Conservation (phyloP, 2,888 invertebrate species). For the Acanthoscelides obtectus region DNA sequence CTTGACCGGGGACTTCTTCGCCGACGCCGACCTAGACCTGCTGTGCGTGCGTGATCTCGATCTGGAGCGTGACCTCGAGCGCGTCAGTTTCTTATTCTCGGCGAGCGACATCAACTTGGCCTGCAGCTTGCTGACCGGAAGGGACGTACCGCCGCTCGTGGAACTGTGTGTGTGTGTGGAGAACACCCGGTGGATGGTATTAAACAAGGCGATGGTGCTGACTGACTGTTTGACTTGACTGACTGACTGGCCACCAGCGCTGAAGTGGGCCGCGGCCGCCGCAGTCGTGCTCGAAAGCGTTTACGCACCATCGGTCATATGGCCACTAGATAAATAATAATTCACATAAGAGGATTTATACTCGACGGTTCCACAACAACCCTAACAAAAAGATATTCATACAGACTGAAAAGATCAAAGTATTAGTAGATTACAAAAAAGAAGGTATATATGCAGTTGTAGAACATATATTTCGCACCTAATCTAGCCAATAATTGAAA, state of each 20-base stretch:
- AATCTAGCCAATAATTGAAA: too few relatives aligned
- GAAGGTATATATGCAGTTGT: too few relatives aligned
- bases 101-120: slow-evolving; percentile 60
- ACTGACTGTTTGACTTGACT: not conserved
- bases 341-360: not conserved
- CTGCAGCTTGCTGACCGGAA: slow-evolving; percentile 56
- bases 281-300: not conserved
- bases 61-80: slow-evolving; percentile 38
- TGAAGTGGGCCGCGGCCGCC: not conserved
- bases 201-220: not conserved
- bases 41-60: slow-evolving; percentile 35
- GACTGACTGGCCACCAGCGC: not conserved
- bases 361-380: not conserved
- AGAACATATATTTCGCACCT: too few relatives aligned
- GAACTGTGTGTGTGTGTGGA: not conserved
- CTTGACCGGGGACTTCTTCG: slow-evolving; percentile 19
- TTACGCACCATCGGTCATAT: not conserved
- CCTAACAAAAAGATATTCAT: not conserved
- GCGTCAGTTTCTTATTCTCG: slow-evolving; percentile 47
- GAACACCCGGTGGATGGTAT: not conserved
- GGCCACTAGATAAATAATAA: not conserved
- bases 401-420: not conserved
- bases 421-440: not conserved
- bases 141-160: not conserved
- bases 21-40: slow-evolving; percentile 28